Evolutionary conservation across 2,113 vertebrate genomes (phyloP), one percentile per base, ranked within the genome.

Genomic region (Coregonus clupeaformis): DNA sequence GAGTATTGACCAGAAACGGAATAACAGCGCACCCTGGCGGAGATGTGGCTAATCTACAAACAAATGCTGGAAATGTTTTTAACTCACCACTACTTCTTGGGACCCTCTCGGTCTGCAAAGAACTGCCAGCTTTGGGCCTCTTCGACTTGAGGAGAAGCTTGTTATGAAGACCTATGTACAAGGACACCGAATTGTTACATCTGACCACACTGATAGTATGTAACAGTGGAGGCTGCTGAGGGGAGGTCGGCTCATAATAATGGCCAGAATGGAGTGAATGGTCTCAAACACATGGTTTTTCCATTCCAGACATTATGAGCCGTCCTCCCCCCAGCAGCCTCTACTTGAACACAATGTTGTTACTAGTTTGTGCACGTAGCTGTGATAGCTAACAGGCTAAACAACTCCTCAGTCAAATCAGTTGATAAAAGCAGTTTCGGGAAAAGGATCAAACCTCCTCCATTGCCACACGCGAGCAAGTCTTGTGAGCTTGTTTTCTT

Each of bases 11-110:
- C 9, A 11, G 36, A 42, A 42, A 42, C 36, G 20, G 32, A 27
- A 62, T 11, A 73, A 42, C 7, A 42, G 9, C 5, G 1, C 18
- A 55, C 52, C 52, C 18, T 20, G 13, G 14, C 52, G 18, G 2
- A 55, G 18, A 55, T 20, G 52, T 55, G 18, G 5, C 52, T 55
- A 55, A 66, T 29, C n/a, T 27, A 45, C 25, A 67, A 1, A 36
- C 11, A 22, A 2, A 25, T n/a, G n/a, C n/a, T n/a, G n/a, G n/a
- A n/a, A n/a, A n/a, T n/a, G n/a, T n/a, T n/a, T n/a, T n/a, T n/a
- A n/a, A n/a, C n/a, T n/a, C 81, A 99, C 97, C 85, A 16, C 73
- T 93, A 86, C 96, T 98, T 75, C 93, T 91, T 0, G 95, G 94
- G 47, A 98, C 71, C 75, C 92, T 84, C 69, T 94, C 87, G 0